A percentile compares a stretch with the other conserved stretches of the same genome.
phyloP scores from a whole-genome alignment of 2,113 vertebrate genomes.

The Etia nguti region DNA sequence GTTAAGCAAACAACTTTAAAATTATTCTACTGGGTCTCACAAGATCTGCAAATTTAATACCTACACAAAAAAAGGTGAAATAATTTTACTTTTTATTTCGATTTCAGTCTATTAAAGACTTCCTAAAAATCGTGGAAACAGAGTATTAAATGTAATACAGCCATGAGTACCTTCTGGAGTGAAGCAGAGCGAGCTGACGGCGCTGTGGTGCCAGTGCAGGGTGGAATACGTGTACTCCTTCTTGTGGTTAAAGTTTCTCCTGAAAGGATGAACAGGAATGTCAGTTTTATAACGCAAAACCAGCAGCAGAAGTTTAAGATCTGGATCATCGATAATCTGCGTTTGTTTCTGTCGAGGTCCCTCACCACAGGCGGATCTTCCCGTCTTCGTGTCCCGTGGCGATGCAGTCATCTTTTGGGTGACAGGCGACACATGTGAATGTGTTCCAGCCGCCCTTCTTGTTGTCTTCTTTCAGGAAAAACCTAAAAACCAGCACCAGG shows the following conservation, averaged over 20 bases:
- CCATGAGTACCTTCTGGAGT: conserved; percentile 79
- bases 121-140: accelerated
- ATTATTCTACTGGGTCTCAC: background rate
- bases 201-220: conserved; percentile 87
- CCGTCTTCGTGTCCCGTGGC: conserved; percentile 90
- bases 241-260: conserved; percentile 87
- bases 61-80: background rate
- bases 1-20: background rate
- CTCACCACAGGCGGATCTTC: conserved; percentile 92
- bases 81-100: background rate
- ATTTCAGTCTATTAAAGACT: background rate
- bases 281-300: background rate
- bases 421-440: conserved; percentile 84
- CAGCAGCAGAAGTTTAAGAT: background rate
- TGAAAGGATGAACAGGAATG: conserved; percentile 28
- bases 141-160: background rate
- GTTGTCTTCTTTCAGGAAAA: conserved; percentile 73
- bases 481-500: conserved; percentile 59
- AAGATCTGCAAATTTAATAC: background rate
- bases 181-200: conserved; percentile 83
- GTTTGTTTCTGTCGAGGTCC: background rate
- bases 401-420: conserved; percentile 90
- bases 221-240: conserved; percentile 86
- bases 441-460: conserved; percentile 76
- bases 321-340: background rate